Conservation (phyloP, 2,888 invertebrate genomes). For the Lasiommata megera region DNA sequence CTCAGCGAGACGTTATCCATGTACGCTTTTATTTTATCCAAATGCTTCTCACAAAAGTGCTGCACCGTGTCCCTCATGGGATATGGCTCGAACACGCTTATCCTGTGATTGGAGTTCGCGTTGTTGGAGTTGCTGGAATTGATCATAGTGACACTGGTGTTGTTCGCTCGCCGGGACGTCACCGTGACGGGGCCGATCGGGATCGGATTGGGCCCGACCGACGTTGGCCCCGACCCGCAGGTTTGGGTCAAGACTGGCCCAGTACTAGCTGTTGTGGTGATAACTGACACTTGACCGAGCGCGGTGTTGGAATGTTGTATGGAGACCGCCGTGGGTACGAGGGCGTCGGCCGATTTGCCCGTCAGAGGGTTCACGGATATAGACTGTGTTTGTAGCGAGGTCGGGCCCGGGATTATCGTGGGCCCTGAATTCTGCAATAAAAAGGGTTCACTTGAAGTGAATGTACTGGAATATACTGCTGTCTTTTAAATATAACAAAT, state of each 20-base stretch:
- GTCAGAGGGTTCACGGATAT: conserved; percentile 67
- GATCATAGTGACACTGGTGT: conserved; percentile 89
- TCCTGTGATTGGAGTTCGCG: conserved; percentile 80
- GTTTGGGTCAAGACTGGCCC: conserved; percentile 31
- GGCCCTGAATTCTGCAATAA: conserved; percentile 53
- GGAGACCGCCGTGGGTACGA: conserved; percentile 58
- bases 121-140: conserved; percentile 65
- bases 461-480: neutral
- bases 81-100: conserved; percentile 93
- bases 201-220: conserved; percentile 41
- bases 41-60: conserved; percentile 97
- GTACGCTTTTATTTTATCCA: conserved; percentile 94
- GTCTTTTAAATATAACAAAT: too few relatives aligned
- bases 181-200: conserved; percentile 83
- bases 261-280: conserved; percentile 38
- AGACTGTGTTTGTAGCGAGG: conserved; percentile 54
- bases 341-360: conserved; percentile 65
- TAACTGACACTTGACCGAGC: conserved; percentile 59
- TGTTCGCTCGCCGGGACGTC: conserved; percentile 83
- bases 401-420: conserved; percentile 53
- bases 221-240: conserved; percentile 17
- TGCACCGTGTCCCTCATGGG: conserved; percentile 96
- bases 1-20: conserved; percentile 93
- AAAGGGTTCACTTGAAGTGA: neutral
- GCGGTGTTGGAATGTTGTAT: conserved; percentile 67